Base-by-base conservation (phyloP, 2,797 vertebrate genomes). In the Sebastes ruberrimus region DNA sequence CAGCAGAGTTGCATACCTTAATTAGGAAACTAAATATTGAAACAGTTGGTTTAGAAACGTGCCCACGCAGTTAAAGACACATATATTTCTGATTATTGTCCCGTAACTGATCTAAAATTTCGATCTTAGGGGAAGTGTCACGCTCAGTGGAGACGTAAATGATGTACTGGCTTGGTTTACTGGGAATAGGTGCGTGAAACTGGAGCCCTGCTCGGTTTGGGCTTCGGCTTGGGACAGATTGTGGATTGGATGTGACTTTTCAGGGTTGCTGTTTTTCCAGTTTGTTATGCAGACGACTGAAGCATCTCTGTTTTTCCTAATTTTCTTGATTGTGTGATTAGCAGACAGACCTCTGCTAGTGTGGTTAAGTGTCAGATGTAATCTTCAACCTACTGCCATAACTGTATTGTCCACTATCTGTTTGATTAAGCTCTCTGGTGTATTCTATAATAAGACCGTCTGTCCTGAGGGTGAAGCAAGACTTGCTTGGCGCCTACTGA, bases 1-100 rank as follows among this genome's bases (percentile, higher is more conserved):
- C 60, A 33, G 53, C 52, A 61, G 76, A 6, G 46, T n/a, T 10
- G 6, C 33, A 16, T 33, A 13, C 25, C 60, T 56, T 52, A 57
- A 86, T 82, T 33, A 64, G 25, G 69, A 70, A 81, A 75, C 63
- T 59, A 42, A 84, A 82, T 82, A 81, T 71, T 42, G 20, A 57
- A 84, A 76, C 53, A 70, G 38, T 55, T 67, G 62, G 49, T 71
- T 61, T 62, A 22, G 65, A 68, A 61, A 71, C 11, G 49, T 10
- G 20, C n/a, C 62, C 53, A 46, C 3, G 13, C 67, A 78, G 32
- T 32, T 76, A n/a, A 23, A 78, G 71, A 68, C 11, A 9, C 16
- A 4, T 27, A 22, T 22, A 60, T 63, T 70, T 38, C 16, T 16
- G 42, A 23, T 64, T 16, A 28, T 23, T 23, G 35, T 65, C 18